These are phyloP conservation scores for Trematomus loennbergii DNA, from an alignment of 2,113 vertebrate species.

Conservation along the genomic window DNA sequence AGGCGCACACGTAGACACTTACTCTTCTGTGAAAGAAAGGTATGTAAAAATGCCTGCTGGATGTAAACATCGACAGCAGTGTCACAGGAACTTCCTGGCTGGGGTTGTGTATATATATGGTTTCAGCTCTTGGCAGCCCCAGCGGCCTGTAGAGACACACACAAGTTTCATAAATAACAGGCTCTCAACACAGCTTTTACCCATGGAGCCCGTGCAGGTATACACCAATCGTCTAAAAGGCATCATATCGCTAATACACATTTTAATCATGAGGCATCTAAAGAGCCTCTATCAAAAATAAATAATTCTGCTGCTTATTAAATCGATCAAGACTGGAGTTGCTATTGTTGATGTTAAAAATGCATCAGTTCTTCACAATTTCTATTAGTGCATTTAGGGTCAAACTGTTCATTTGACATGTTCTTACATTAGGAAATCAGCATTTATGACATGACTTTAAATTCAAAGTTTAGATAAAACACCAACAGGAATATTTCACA, in stretches of 20 bases:
- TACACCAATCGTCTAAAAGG: not conserved
- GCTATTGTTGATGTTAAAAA: not conserved
- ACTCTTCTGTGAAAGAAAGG: slow-evolving; percentile 95
- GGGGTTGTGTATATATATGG: slow-evolving; percentile 94
- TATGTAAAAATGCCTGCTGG: slow-evolving; percentile 95
- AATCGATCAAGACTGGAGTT: no score
- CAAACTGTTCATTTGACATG: no score
- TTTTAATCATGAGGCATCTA: not conserved
- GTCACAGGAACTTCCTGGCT: slow-evolving; percentile 93
- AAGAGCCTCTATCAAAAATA: not conserved
- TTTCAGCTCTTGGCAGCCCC: slow-evolving; percentile 92
- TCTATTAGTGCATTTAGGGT: no score
- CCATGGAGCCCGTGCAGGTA: not conserved
- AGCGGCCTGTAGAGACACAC: slow-evolving; percentile 84
- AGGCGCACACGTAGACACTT: slow-evolving; percentile 65
- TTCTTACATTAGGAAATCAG: no score
- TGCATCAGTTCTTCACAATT: no score
- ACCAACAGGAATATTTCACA: no score
- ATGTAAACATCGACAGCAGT: slow-evolving; percentile 94
- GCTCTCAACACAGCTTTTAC: slow-evolving; percentile 7
- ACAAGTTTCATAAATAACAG: slow-evolving; percentile 15
- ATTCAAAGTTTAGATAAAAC: no score
- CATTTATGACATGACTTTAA: no score
- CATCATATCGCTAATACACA: not conserved
- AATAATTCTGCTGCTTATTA: not conserved